Evolutionary conservation across 2,888 invertebrate genomes (phyloP).

Genomic region (Meganola albula): DNA sequence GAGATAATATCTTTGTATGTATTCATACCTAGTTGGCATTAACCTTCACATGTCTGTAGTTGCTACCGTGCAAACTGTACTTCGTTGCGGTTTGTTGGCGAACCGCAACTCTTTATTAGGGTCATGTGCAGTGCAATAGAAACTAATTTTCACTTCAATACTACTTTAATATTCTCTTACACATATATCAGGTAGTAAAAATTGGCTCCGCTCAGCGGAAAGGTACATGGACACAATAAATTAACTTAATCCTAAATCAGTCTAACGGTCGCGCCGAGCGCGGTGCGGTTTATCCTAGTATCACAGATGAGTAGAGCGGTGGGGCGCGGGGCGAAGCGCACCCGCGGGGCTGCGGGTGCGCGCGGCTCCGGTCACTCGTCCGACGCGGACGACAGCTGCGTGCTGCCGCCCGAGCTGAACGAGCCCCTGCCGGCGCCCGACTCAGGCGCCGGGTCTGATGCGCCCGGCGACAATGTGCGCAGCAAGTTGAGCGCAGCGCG

Average conservation of each 20-base stretch:
- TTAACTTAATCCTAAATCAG: constrained; percentile 74
- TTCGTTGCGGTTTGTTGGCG: constrained; percentile 17
- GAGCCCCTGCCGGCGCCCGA: constrained; percentile 78
- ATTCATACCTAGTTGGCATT: constrained; percentile 6
- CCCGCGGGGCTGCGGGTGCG: constrained; percentile 46
- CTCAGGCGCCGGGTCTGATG: constrained; percentile 52
- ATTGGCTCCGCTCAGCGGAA: constrained; percentile 71
- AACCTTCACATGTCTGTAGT: constrained; percentile 24
- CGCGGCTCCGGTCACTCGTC: constrained; percentile 73
- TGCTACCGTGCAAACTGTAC: constrained; percentile 17
- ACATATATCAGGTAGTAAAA: constrained; percentile 69
- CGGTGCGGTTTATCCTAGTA: constrained; percentile 70
- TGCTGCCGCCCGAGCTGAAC: constrained; percentile 81
- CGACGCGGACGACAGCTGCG: constrained; percentile 79
- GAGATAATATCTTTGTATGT: neutral
- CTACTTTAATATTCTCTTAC: constrained; percentile 55
- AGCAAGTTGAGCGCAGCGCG: constrained; percentile 63
- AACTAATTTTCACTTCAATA: constrained; percentile 59
- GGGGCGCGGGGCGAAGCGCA: constrained; percentile 64
- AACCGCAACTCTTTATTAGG: constrained; percentile 24
- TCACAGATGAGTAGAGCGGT: constrained; percentile 77
- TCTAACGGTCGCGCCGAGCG: constrained; percentile 74
- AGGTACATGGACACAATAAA: constrained; percentile 76
- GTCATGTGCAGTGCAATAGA: constrained; percentile 33
- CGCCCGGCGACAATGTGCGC: constrained; percentile 63